Evolutionary conservation across 2,888 invertebrate genomes (phyloP).

Genomic region (Heterodera filipjevi): DNA sequence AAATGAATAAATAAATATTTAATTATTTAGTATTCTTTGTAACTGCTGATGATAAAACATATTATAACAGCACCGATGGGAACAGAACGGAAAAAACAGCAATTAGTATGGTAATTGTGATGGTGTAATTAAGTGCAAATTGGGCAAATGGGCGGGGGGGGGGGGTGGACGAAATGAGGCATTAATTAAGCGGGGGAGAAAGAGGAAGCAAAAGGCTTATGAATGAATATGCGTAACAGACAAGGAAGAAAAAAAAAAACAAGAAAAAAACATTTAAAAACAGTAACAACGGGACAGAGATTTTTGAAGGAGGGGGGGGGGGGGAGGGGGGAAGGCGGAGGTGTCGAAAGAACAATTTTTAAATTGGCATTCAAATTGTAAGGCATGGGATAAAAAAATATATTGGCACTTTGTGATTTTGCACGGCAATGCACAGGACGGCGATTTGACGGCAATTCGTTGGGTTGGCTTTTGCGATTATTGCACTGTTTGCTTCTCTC

Average conservation of each 20-base stretch:
- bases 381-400: neutral
- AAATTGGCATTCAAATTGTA: slow-evolving; percentile 2
- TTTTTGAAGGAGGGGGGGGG: neutral
- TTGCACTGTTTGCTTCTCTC: neutral
- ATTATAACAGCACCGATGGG: neutral
- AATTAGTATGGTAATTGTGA: neutral
- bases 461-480: neutral
- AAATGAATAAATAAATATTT: too few species aligned
- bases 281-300: slow-evolving; percentile 1
- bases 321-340: neutral
- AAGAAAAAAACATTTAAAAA: neutral
- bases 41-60: too few species aligned
- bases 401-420: slow-evolving; percentile 12
- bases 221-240: neutral
- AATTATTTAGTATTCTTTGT: too few species aligned
- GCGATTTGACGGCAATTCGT: neutral
- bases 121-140: neutral
- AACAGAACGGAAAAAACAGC: neutral
- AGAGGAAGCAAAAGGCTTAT: neutral
- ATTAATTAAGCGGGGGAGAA: neutral
- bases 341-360: neutral
- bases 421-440: neutral
- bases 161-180: neutral
- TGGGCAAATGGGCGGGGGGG: neutral
- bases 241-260: neutral